These are phyloP conservation scores for Drosophila orena DNA, from an alignment of 1,140 invertebrate genomes.

Conservation along the genomic window DNA sequence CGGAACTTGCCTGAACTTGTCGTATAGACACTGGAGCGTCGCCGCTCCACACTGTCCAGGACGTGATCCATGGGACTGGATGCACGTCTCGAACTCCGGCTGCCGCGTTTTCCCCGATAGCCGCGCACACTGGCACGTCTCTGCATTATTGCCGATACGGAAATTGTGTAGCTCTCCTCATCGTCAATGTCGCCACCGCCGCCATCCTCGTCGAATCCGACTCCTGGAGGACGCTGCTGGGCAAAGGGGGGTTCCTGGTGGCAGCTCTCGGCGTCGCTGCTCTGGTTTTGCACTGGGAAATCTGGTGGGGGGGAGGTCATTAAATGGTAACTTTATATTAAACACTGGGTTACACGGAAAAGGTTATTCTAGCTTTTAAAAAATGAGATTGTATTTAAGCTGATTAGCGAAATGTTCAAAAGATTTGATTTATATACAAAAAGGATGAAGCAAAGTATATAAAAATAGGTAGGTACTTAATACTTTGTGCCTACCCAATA, in stretches of 20 bases:
- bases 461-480: no score
- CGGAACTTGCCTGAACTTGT: conserved; percentile 92
- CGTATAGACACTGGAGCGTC: conserved; percentile 92
- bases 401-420: neutral
- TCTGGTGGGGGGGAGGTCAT: conserved; percentile 35
- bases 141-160: conserved; percentile 92
- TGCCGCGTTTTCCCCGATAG: conserved; percentile 86
- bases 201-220: conserved; percentile 22
- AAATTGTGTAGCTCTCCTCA: conserved; percentile 93
- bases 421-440: neutral
- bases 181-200: conserved; percentile 80
- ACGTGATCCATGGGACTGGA: conserved; percentile 89
- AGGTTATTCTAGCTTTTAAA: neutral
- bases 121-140: conserved; percentile 88
- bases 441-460: neutral
- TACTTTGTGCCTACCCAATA: no score
- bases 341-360: neutral
- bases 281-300: conserved; percentile 65
- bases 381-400: no score
- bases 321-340: neutral
- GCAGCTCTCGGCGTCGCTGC: conserved; percentile 65
- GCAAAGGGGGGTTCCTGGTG: conserved; percentile 37
- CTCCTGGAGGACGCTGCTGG: conserved; percentile 33
- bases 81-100: conserved; percentile 87
- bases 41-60: conserved; percentile 85